Percentiles rank a stretch among this genome's conserved stretches.
phyloP scores from a whole-genome alignment of 2,888 invertebrate genomes.

The Chymomyza amoena region DNA sequence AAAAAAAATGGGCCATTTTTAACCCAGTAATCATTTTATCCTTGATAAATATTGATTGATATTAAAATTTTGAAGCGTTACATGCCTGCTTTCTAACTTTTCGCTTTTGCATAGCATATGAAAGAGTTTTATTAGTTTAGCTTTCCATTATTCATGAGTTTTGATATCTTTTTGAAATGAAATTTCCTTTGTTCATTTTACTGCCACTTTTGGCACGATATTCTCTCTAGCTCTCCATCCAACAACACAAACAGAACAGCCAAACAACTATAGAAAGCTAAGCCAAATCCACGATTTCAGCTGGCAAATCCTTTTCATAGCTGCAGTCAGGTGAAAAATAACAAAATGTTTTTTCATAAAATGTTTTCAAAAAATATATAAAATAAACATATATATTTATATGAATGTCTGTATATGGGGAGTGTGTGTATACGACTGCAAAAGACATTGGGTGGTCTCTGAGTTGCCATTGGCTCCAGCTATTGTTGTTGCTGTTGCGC shows the following conservation, averaged over 20 bases:
- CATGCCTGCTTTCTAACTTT: too few relatives aligned
- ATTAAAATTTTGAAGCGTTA: too few relatives aligned
- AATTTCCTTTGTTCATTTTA: neutral
- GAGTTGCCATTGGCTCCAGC: slow-evolving; percentile 17
- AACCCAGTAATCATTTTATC: neutral
- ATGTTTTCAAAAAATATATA: slow-evolving; percentile 55
- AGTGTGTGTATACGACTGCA: slow-evolving; percentile 17
- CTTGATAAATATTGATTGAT: neutral
- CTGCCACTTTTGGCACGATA: neutral
- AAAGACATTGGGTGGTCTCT: slow-evolving; percentile 11
- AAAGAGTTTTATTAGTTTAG: neutral
- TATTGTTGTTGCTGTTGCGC: slow-evolving; percentile 25
- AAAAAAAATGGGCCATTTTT: neutral
- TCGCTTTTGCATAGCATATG: neutral
- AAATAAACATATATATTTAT: neutral
- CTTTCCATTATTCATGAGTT: neutral
- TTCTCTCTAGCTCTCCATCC: neutral
- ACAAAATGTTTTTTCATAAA: slow-evolving; percentile 42
- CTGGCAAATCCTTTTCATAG: slow-evolving; percentile 65
- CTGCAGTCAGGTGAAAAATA: slow-evolving; percentile 67
- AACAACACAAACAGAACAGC: slow-evolving; percentile 8
- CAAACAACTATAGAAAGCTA: slow-evolving; percentile 54
- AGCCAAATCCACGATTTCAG: slow-evolving; percentile 62
- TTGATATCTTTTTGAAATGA: neutral
- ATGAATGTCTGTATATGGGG: neutral